phyloP scores from a whole-genome alignment of 2,113 vertebrate genomes.

The Equus przewalskii region DNA sequence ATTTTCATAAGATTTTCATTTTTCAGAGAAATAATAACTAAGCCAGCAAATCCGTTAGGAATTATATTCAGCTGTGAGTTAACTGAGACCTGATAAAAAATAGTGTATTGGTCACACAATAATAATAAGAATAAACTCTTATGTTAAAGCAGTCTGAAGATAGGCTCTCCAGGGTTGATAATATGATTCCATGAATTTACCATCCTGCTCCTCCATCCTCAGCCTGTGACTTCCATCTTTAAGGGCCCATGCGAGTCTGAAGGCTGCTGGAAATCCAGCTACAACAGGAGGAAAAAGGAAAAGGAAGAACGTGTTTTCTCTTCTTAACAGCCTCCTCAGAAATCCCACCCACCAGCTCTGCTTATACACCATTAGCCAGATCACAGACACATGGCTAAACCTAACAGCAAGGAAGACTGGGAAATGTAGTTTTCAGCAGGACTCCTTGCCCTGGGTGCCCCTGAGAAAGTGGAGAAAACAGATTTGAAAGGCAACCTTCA shows the following conservation, averaged over 20 bases:
- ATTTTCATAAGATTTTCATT: background rate
- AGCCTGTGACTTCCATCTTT: background rate
- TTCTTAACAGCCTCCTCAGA: background rate
- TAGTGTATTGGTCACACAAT: background rate
- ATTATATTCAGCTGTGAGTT: background rate
- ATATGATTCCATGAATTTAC: background rate
- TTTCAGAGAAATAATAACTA: conserved; percentile 57
- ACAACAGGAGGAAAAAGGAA: background rate
- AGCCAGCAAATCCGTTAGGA: background rate
- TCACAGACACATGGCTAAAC: background rate
- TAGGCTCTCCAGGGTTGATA: background rate
- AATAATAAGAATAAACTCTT: background rate
- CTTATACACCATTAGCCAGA: background rate
- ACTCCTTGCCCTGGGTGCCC: background rate
- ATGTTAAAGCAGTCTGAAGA: background rate
- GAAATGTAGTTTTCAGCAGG: background rate
- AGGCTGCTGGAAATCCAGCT: background rate
- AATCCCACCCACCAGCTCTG: background rate
- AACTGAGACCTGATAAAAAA: background rate
- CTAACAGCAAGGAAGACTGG: background rate
- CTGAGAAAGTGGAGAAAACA: background rate
- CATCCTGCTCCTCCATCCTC: background rate
- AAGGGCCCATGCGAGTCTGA: background rate
- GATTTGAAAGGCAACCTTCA: background rate
- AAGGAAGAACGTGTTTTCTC: background rate